Evolutionary conservation across 2,888 invertebrate species (phyloP), one percentile per base, ranked within the genome.

Genomic region (Leucophora obtusa): DNA sequence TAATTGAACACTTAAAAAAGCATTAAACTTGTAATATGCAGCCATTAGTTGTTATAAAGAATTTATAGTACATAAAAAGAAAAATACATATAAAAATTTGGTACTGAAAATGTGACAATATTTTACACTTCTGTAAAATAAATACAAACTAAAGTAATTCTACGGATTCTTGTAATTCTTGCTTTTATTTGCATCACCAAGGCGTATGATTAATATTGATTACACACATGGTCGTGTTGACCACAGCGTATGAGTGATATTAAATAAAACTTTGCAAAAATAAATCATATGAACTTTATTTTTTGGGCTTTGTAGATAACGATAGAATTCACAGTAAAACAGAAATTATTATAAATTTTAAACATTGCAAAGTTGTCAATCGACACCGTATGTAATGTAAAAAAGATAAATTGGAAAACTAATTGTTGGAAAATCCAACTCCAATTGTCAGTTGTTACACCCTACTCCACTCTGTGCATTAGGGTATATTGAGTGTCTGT

Each of bases 191-290:
- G 15, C 33, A 21, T 43, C 47, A 60, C 60, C 17, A 28, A 6
- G 47, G 65, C 65, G 51, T 51, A 65, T 65, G 33, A 65, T 21
- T 51, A 11, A 17, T 51, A 53, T 65, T 53, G 53, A 65, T 65
- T 60, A 28, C 14, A 24, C 10, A 17, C n/a, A 35, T 38, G 14
- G 28, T 51, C 24, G 63, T 33, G 65, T 17, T 43, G 10, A 51
- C 51, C 51, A n/a, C 51, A 28, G 50, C 53, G 65, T 51, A 65
- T 65, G 65, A 51, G 65, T 51, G 24, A 51, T 65, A 65, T 65
- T 53, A 65, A 65, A 53, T 53, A 65, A 38, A 28, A 6, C 7
- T 28, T 28, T 4, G 28, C 7, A 28, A 28, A 28, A 28, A 28
- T 28, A 6, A 28, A 28, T 28, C 28, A 28, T 6, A 28, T 28